Base-by-base conservation (phyloP, 2,797 vertebrate genomes). In the Peromyscus melanophrys region DNA sequence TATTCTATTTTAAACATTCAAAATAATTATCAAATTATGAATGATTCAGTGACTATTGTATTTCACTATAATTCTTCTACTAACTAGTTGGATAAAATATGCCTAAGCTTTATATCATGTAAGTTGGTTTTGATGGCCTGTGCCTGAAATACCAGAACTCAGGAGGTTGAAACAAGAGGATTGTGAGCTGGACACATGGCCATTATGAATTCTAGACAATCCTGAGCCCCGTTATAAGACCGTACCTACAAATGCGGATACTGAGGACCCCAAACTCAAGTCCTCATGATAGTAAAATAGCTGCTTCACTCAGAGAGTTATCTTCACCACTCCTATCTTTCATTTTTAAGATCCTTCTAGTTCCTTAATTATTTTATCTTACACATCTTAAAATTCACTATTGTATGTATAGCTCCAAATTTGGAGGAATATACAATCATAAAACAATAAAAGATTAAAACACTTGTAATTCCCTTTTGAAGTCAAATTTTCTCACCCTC, bases 11-110 rank as follows among this genome's bases (percentile, higher is more conserved):
- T 85, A 67, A 49, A n/a, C 21, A 85, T 49, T 52, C 31, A 77
- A 90, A 87, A 92, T 89, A 88, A 77, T 88, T 94, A 59, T 14
- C 92, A 91, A 92, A 77, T 59, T 84, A 57, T 52, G 7, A 69
- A 37, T 40, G 12, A 76, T 80, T 97, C 57, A 40, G 2, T 76
- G 16, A 76, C 65, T 71, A 23, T 73, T 55, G 37, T 13, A 84
- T 80, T 95, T 81, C 21, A 21, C 57, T 65, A 76, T 85, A 37
- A 6, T 71, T 85, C 43, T 71, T 1, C 29, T 92, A 43, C 40
- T 82, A 94, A 55, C 61, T 46, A 94, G 49, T 49, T 87, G 46
- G 10, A 49, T 31, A 52, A 95, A 71, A 0, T 82, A 6, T 65
- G 4, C 25, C 2, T 77, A 90, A 65, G 11, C 49, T 37, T 94